Evolutionary conservation across 2,113 vertebrate species (phyloP).

Genomic region (Spea bombifrons): DNA sequence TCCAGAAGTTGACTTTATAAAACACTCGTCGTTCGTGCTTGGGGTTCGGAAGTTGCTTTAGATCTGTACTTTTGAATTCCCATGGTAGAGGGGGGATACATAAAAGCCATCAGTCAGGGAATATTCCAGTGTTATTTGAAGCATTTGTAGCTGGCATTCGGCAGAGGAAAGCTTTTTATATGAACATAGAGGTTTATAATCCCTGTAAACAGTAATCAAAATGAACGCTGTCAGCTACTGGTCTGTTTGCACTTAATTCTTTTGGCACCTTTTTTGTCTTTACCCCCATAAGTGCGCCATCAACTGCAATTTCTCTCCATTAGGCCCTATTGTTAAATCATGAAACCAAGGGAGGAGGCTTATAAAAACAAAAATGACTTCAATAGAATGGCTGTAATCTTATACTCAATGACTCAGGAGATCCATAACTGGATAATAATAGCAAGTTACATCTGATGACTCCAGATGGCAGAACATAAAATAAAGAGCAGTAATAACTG

Average conservation of each 20-base stretch:
- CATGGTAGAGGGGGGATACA: background rate
- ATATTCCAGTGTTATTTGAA: constrained; percentile 1
- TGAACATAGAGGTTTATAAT: constrained; percentile 27
- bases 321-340: constrained; percentile 41
- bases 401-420: constrained; percentile 46
- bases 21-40: no score
- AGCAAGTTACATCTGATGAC: constrained; percentile 45
- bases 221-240: constrained; percentile 29
- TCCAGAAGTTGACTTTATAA: no score
- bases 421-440: constrained; percentile 49
- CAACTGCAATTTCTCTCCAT: constrained; percentile 42
- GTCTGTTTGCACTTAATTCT: constrained; percentile 36
- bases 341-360: constrained; percentile 46
- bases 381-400: constrained; percentile 46
- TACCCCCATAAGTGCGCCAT: constrained; percentile 31
- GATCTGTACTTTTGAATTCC: background rate
- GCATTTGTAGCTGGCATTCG: constrained; percentile 1
- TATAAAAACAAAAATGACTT: constrained; percentile 47
- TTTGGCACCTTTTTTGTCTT: constrained; percentile 46
- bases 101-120: background rate
- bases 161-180: constrained; percentile 27
- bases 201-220: constrained; percentile 39
- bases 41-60: no score
- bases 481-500: constrained; percentile 48
- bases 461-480: constrained; percentile 49